Percentiles rank a stretch among this genome's conserved stretches.
phyloP scores from a whole-genome alignment of 2,888 invertebrate genomes.

The Clostera curtula region DNA sequence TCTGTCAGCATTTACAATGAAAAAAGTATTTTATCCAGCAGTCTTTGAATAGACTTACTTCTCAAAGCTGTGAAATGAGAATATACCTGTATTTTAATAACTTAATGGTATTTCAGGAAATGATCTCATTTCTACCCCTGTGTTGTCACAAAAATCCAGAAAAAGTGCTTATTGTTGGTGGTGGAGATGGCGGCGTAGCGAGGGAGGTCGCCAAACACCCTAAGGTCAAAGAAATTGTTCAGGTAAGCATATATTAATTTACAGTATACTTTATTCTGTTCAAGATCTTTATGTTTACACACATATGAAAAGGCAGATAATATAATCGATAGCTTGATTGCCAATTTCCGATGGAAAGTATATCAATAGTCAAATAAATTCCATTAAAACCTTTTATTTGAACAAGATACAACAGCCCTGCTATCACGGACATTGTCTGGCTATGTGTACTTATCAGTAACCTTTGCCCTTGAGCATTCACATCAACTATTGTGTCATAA shows the following conservation, averaged over 20 bases:
- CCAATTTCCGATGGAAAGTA: no score
- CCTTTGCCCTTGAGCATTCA: no score
- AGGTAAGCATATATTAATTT: slow-evolving; percentile 36
- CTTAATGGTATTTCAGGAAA: slow-evolving; percentile 81
- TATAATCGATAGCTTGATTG: neutral
- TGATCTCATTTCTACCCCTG: slow-evolving; percentile 95
- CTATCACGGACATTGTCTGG: no score
- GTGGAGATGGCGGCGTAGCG: slow-evolving; percentile 98
- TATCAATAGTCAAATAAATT: no score
- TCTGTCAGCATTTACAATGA: no score
- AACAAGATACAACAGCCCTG: no score
- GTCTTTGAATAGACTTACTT: no score
- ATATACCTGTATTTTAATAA: slow-evolving; percentile 2
- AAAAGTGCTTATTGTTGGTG: slow-evolving; percentile 95
- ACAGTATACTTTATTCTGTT: neutral
- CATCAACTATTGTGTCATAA: no score
- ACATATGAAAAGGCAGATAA: neutral
- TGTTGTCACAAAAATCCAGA: slow-evolving; percentile 93
- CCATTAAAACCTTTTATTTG: no score
- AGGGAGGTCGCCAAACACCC: slow-evolving; percentile 97
- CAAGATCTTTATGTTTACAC: no score
- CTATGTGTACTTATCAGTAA: no score
- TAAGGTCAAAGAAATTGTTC: slow-evolving; percentile 86
- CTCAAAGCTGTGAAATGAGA: neutral
- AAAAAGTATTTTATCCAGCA: no score